Evolutionary conservation across 2,797 vertebrate genomes (phyloP).

Genomic region (Linurgus olivaceus): DNA sequence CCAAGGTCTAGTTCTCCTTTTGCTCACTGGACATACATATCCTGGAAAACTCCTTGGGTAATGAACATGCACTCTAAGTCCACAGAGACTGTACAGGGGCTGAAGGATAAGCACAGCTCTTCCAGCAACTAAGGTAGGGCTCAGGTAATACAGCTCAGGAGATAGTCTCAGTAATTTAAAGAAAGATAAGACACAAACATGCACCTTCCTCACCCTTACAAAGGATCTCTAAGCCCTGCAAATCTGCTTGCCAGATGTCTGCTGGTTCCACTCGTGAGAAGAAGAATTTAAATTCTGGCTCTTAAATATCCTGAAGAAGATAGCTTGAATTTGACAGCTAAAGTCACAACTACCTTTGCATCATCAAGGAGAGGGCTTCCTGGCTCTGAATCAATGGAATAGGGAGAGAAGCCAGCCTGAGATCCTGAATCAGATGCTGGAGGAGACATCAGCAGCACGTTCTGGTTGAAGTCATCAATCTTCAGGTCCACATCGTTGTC

Average conservation of each 20-base stretch:
- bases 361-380: slow-evolving; percentile 91
- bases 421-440: slow-evolving; percentile 94
- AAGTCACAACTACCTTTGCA: slow-evolving; percentile 75
- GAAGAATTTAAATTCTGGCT: neutral
- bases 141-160: neutral
- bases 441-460: slow-evolving; percentile 92
- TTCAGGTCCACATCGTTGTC: slow-evolving; percentile 80
- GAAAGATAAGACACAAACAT: neutral
- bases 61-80: neutral
- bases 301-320: neutral
- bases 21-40: neutral
- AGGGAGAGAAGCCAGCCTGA: slow-evolving; percentile 90
- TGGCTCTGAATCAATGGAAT: slow-evolving; percentile 94
- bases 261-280: neutral
- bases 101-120: neutral
- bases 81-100: neutral
- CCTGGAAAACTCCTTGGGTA: neutral
- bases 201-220: neutral
- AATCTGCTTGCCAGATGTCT: neutral
- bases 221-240: neutral
- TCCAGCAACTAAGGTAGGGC: neutral
- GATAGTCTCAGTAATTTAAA: neutral
- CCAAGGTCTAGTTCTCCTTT: neutral
- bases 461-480: slow-evolving; percentile 91
- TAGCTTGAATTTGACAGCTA: neutral